Base-by-base conservation (phyloP, 1,140 invertebrate species). In the Riptortus pedestris region DNA sequence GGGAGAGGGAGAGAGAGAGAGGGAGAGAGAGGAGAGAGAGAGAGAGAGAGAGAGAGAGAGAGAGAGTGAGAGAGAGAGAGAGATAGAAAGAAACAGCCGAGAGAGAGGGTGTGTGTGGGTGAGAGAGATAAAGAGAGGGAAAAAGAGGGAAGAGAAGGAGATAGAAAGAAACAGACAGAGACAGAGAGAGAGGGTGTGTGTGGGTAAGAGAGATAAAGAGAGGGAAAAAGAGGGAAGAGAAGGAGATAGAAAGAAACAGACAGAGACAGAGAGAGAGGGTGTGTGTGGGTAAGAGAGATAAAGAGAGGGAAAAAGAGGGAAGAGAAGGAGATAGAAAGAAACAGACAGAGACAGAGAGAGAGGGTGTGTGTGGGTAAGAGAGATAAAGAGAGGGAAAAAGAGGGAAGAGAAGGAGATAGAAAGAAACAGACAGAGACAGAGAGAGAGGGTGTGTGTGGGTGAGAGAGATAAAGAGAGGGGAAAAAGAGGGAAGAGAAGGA, bases 1-100 rank as follows among this genome's bases (percentile, higher is more conserved):
- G 38, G 38, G 38, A 43, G 38, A 43, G 38, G n/a, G 38, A 43
- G 38, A 43, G 38, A 43, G 38, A 43, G 38, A n/a, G 38, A 43
- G 38, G 38, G 38, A 43, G 38, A n/a, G 38, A 43, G 38, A 43
- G 38, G 38, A 43, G 38, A 43, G 38, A 43, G 38, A 43, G 38
- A 43, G 38, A 43, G 38, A n/a, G 38, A 43, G 38, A n/a, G n/a
- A n/a, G n/a, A n/a, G n/a, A n/a, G n/a, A n/a, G n/a, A n/a, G n/a
- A n/a, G n/a, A n/a, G n/a, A n/a, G n/a, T n/a, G n/a, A n/a, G n/a
- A n/a, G n/a, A n/a, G n/a, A n/a, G n/a, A n/a, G n/a, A n/a, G n/a
- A n/a, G n/a, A n/a, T n/a, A n/a, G n/a, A n/a, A n/a, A n/a, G n/a
- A n/a, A n/a, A n/a, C n/a, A n/a, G n/a, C n/a, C n/a, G n/a, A n/a